phyloP scores from a whole-genome alignment of 2,888 invertebrate genomes.

The Polymixis lichenea region DNA sequence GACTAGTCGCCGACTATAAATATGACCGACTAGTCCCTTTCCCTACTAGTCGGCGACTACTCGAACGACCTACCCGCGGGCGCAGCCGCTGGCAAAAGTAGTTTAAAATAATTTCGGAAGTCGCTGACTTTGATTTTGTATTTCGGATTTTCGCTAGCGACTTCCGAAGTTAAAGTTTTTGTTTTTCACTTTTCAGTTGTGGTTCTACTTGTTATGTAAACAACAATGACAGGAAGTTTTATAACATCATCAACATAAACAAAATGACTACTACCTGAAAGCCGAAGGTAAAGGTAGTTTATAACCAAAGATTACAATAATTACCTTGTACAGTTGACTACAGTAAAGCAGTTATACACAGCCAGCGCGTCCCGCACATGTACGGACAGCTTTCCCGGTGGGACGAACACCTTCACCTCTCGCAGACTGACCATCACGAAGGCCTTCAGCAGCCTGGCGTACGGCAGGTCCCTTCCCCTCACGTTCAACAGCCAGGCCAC shows the following conservation, averaged over 20 bases:
- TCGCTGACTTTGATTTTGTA: too few species aligned
- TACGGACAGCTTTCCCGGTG: slow-evolving; percentile 91
- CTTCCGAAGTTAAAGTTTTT: too few species aligned
- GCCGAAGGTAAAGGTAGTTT: background rate
- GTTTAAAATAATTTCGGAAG: too few species aligned
- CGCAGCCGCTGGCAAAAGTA: too few species aligned
- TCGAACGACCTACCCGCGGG: too few species aligned
- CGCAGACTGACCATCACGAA: slow-evolving; percentile 93
- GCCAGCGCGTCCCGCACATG: slow-evolving; percentile 88
- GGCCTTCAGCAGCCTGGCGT: slow-evolving; percentile 94
- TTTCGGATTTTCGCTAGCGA: too few species aligned
- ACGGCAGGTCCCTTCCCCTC: slow-evolving; percentile 95
- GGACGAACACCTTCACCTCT: slow-evolving; percentile 93
- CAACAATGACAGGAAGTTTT: too few species aligned
- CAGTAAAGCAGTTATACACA: slow-evolving; percentile 90
- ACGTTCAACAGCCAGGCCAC: slow-evolving; percentile 96
- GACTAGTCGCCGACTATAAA: too few species aligned
- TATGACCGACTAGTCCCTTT: too few species aligned
- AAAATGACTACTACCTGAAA: background rate
- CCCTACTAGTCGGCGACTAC: too few species aligned
- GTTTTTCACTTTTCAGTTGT: too few species aligned
- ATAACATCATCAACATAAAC: background rate
- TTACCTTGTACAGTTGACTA: slow-evolving; percentile 86
- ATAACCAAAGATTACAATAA: background rate
- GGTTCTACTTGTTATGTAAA: too few species aligned